Evolutionary conservation across 2,888 invertebrate species (phyloP).

Genomic region (Polydrusus pterygomalis): DNA sequence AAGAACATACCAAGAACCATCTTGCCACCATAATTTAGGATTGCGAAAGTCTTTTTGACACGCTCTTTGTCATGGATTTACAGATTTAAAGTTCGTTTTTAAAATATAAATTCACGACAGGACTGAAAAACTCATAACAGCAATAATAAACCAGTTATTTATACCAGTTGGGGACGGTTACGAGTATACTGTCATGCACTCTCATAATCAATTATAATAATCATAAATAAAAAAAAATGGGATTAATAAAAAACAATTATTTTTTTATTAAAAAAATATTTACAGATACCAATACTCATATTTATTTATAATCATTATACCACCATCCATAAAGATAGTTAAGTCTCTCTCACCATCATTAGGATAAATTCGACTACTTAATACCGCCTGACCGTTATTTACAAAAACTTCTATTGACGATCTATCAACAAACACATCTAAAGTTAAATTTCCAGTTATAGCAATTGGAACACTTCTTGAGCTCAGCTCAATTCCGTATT

Average conservation of each 20-base stretch:
- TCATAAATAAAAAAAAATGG: too few species aligned
- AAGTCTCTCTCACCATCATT: constrained; percentile 27
- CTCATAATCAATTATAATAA: too few species aligned
- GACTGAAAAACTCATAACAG: too few species aligned
- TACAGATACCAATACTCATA: constrained; percentile 18
- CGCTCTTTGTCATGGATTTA: too few species aligned
- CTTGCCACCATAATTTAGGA: too few species aligned
- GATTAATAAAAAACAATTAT: background rate
- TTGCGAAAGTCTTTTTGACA: too few species aligned
- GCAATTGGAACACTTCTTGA: constrained; percentile 53
- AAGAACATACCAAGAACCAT: too few species aligned
- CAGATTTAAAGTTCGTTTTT: too few species aligned
- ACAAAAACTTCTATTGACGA: constrained; percentile 57
- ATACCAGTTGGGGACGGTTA: too few species aligned
- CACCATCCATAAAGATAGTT: constrained; percentile 25
- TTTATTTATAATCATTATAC: constrained; percentile 7
- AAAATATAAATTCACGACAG: too few species aligned
- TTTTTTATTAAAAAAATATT: background rate
- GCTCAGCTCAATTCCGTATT: constrained; percentile 11
- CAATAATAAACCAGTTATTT: too few species aligned
- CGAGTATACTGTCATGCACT: too few species aligned
- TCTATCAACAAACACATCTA: constrained; percentile 60
- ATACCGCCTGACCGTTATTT: constrained; percentile 53
- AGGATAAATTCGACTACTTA: constrained; percentile 57
- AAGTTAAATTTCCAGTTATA: constrained; percentile 4